These are phyloP conservation scores for Notarius lentiginosus DNA, from an alignment of 2,113 vertebrate genomes.

Conservation along the genomic window DNA sequence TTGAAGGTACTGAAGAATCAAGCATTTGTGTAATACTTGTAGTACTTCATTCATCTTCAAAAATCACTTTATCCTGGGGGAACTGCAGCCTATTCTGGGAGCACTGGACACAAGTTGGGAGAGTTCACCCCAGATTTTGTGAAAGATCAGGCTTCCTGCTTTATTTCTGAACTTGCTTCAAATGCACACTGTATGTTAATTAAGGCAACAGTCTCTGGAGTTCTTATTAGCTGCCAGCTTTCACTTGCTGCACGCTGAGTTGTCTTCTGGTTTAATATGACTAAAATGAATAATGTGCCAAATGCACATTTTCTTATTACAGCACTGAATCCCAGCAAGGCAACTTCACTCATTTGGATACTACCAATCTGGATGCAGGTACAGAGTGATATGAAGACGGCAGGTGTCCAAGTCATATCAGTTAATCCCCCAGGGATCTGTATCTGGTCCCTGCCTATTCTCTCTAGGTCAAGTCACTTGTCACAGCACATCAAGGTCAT, in stretches of 20 bases:
- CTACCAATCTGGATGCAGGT: not conserved
- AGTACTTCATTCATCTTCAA: not conserved
- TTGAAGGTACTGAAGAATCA: not conserved
- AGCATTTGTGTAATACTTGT: not conserved
- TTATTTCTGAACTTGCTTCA: not conserved
- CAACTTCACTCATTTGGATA: not conserved
- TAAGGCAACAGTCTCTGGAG: not conserved
- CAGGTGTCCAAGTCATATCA: not conserved
- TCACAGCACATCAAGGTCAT: not conserved
- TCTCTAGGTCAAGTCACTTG: not conserved
- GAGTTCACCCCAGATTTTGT: not conserved
- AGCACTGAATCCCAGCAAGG: not conserved
- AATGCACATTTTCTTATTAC: not conserved
- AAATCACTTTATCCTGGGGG: not conserved
- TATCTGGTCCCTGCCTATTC: not conserved
- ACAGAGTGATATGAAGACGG: not conserved
- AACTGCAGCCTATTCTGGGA: not conserved
- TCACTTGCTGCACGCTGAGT: not conserved
- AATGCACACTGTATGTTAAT: not conserved
- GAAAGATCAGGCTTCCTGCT: not conserved
- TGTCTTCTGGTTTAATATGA: not conserved
- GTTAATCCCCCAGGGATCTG: not conserved
- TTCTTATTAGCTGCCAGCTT: conserved; percentile 7
- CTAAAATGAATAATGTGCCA: not conserved
- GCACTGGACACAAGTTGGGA: not conserved